Evolutionary conservation across 2,113 vertebrate species (phyloP).

Genomic region (Tyto alba): DNA sequence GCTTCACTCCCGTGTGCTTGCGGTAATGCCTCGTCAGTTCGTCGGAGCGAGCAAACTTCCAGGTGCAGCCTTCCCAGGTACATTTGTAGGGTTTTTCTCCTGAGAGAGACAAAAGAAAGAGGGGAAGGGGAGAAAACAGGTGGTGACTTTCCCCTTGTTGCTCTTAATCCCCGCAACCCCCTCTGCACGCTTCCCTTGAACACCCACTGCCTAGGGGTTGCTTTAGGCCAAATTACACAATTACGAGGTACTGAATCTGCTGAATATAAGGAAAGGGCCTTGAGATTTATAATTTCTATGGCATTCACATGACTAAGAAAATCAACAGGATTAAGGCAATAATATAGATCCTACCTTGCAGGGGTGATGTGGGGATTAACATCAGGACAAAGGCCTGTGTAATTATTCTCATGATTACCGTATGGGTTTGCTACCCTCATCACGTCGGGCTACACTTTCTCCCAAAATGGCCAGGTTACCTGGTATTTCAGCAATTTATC

Average conservation of each 20-base stretch:
- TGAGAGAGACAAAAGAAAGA: constrained; percentile 65
- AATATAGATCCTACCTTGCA: constrained; percentile 44
- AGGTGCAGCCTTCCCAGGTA: constrained; percentile 99
- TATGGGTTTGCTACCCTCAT: neutral
- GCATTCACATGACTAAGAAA: constrained; percentile 18
- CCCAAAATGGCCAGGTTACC: neutral
- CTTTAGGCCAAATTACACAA: constrained; percentile 14
- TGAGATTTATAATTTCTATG: constrained; percentile 8
- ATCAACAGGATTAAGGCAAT: constrained; percentile 28
- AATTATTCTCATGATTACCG: neutral
- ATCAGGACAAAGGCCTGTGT: neutral
- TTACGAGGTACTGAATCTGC: neutral
- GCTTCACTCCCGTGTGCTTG: constrained; percentile 99
- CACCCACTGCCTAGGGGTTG: neutral
- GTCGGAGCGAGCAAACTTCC: constrained; percentile 98
- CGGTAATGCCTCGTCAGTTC: constrained; percentile 99
- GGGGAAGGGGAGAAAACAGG: neutral
- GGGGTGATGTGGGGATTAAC: neutral
- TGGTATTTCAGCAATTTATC: neutral
- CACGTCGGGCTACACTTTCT: neutral
- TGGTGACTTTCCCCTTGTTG: constrained; percentile 35
- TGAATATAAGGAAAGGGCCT: constrained; percentile 9
- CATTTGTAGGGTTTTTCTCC: constrained; percentile 99
- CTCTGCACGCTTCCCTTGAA: neutral
- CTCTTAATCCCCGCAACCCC: neutral